These are phyloP conservation scores for Pocillopora meandrina DNA, from an alignment of 92 coral and sea anemone species.

Conservation along the genomic window DNA sequence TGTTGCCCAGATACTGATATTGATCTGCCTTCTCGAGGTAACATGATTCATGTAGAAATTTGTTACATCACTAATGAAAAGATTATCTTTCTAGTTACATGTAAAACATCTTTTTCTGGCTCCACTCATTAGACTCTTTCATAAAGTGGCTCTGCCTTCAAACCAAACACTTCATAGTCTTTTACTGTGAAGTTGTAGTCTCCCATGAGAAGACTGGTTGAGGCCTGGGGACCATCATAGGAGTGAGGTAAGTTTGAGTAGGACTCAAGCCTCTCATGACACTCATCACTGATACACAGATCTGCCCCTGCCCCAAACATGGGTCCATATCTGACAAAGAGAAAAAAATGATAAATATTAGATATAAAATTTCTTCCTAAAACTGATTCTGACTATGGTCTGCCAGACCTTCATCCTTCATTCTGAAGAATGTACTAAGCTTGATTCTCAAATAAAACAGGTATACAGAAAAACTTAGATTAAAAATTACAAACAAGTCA, in stretches of 20 bases:
- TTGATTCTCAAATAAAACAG: too few relatives aligned
- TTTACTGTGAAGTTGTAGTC: slow-evolving; percentile 77
- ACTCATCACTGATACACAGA: slow-evolving; percentile 79
- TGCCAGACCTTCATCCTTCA: too few relatives aligned
- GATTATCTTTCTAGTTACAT: neutral
- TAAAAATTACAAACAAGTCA: too few relatives aligned
- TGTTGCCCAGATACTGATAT: too few relatives aligned
- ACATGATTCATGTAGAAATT: too few relatives aligned
- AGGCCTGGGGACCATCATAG: slow-evolving; percentile 85
- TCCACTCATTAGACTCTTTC: slow-evolving; percentile 28
- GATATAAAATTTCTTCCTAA: too few relatives aligned
- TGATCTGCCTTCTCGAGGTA: too few relatives aligned
- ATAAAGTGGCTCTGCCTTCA: slow-evolving; percentile 48
- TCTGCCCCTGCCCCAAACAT: slow-evolving; percentile 99
- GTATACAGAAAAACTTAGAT: too few relatives aligned
- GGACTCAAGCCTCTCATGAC: slow-evolving; percentile 73
- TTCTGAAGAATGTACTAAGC: too few relatives aligned
- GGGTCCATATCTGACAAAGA: slow-evolving; percentile 76
- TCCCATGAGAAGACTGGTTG: slow-evolving; percentile 80
- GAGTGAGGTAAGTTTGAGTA: slow-evolving; percentile 92
- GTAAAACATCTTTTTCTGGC: neutral
- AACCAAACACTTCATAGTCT: slow-evolving; percentile 88
- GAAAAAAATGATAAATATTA: neutral
- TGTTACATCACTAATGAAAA: too few relatives aligned
- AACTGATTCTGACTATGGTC: too few relatives aligned